Conservation (phyloP, 2,797 vertebrate genomes). For the Syngnathus rostellatus region DNA sequence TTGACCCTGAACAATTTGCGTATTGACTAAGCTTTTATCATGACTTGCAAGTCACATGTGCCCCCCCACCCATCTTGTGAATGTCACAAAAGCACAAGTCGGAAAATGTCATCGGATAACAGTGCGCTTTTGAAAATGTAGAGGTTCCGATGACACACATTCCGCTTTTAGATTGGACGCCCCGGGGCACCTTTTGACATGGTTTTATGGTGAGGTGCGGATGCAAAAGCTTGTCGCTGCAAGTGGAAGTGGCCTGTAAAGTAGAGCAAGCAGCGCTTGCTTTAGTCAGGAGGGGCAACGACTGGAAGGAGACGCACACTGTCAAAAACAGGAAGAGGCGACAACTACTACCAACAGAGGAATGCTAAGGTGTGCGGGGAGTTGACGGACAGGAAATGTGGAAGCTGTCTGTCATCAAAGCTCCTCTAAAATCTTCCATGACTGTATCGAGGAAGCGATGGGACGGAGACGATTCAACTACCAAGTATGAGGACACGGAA, state of each 20-base stretch:
- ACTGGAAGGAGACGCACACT: conserved; percentile 17
- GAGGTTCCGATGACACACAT: conserved; percentile 32
- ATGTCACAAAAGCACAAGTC: conserved; percentile 4
- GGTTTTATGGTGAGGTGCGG: conserved; percentile 30
- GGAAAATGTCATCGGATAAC: conserved; percentile 4
- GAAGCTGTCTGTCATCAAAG: conserved; percentile 49
- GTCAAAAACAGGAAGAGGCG: conserved; percentile 37
- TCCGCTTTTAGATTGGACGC: conserved; percentile 17
- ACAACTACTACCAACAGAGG: conserved; percentile 36
- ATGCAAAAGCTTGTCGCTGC: conserved; percentile 39
- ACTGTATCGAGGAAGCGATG: conserved; percentile 23
- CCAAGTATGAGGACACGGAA: background rate
- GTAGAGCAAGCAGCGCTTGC: background rate
- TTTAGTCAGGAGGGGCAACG: background rate
- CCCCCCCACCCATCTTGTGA: background rate
- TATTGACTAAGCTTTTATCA: conserved; percentile 18
- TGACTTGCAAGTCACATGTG: conserved; percentile 5
- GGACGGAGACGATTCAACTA: background rate
- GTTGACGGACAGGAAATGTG: conserved; percentile 37
- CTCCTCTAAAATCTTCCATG: conserved; percentile 52
- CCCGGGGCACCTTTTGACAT: conserved; percentile 43
- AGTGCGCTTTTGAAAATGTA: background rate
- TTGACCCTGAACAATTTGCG: conserved; percentile 40
- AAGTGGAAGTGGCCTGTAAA: conserved; percentile 25
- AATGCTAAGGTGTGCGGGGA: conserved; percentile 32